Evolutionary conservation across 2,797 vertebrate species (phyloP).

Genomic region (Gallinago nigripennis): DNA sequence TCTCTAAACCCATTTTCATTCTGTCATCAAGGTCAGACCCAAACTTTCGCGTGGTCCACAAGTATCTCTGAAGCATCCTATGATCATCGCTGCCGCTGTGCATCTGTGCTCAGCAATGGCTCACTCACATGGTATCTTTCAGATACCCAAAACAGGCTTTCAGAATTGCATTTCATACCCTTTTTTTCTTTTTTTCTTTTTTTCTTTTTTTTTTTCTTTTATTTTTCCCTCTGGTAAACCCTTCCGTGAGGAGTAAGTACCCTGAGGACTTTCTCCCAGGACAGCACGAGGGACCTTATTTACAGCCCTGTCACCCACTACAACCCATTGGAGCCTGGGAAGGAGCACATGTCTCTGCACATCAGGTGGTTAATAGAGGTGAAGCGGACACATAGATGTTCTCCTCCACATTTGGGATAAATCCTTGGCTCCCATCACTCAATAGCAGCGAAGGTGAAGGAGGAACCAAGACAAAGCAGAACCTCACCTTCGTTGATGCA

Average conservation of each 20-base stretch:
- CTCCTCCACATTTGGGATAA: background rate
- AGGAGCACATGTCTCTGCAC: background rate
- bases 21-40: background rate
- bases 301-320: background rate
- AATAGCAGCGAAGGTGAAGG: fast-evolving
- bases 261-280: background rate
- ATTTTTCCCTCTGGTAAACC: background rate
- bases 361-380: background rate
- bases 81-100: fast-evolving
- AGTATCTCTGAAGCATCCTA: background rate
- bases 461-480: background rate
- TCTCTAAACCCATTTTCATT: background rate
- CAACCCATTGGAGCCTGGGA: background rate
- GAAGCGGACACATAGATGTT: fast-evolving
- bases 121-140: fast-evolving
- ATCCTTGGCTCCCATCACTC: background rate
- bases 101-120: background rate
- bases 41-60: background rate
- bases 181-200: too few relatives aligned
- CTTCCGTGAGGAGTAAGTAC: background rate
- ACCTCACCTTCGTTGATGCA: fast-evolving
- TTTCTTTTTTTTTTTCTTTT: background rate
- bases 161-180: background rate
- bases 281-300: background rate
- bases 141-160: background rate